Evolutionary conservation across 2,797 vertebrate species (phyloP), one percentile per base, ranked within the genome.

Genomic region (Steatocranus sp.): DNA sequence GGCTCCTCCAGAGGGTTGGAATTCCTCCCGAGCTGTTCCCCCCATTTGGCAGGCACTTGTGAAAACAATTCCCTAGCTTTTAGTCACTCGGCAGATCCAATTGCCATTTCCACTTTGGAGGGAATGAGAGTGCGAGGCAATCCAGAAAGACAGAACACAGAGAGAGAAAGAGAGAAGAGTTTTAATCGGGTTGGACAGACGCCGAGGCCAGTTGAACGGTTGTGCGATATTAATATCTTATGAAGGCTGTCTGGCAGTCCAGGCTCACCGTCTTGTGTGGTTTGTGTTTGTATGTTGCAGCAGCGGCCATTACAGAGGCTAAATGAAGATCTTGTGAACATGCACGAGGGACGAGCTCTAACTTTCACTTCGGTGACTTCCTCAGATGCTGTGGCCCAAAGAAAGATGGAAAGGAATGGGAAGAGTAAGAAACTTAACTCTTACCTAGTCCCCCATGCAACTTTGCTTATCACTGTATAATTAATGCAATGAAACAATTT

Each of bases 1-100:
- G 82, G 91, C 90, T 93, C 89, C 93, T 94, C 92, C 54, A 78
- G 91, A 94, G 93, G 92, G 89, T 93, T 94, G 94, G 94, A 94
- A 95, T 95, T 95, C 91, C 92, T 93, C 91, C 88, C 78, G 83
- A 87, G 87, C 89, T 86, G 87, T 89, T 86, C 84, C 87, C 89
- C 91, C 93, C 90, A 89, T 94, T 95, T 95, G 94, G 94, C 94
- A 95, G 92, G 87, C 94, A 95, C 91, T 95, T 95, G 95, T 95
- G 91, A 95, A 95, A 95, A 95, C 91, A 95, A 94, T 95, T 95
- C 95, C 93, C 93, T 91, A 94, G 94, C 93, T 93, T 95, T 95
- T 94, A 95, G 93, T 96, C 94, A 95, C 92, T 93, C 89, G 68
- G 91, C 91, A 93, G 93, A 94, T 95, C 93, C 91, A 93, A 94